Evolutionary conservation across 2,888 invertebrate species (phyloP).

Genomic region (Epinotia demarniana): DNA sequence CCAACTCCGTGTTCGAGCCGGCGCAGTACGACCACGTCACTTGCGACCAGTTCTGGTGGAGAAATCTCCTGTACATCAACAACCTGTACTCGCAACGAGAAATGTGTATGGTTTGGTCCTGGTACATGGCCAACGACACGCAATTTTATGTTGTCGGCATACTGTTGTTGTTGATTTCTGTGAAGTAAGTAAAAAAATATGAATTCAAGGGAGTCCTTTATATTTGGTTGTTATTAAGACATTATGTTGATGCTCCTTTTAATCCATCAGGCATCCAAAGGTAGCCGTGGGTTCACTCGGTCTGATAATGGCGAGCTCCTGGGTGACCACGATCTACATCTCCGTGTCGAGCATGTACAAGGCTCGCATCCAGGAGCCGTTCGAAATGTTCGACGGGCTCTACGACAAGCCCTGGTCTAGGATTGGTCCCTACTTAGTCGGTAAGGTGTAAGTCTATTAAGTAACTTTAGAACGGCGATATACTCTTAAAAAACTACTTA

Average conservation of each 20-base stretch:
- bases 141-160: constrained; percentile 90
- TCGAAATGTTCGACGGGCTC: constrained; percentile 92
- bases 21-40: constrained; percentile 88
- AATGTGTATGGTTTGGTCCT: constrained; percentile 93
- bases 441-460: constrained; percentile 69
- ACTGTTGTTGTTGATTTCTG: constrained; percentile 86
- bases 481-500: constrained; percentile 3
- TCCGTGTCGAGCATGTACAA: constrained; percentile 90
- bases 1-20: constrained; percentile 89
- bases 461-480: no score
- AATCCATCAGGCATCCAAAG: constrained; percentile 84
- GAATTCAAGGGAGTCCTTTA: neutral
- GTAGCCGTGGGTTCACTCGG: constrained; percentile 84
- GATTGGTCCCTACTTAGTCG: constrained; percentile 91
- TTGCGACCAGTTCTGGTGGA: constrained; percentile 93
- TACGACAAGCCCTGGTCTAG: constrained; percentile 94
- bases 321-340: constrained; percentile 90
- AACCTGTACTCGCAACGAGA: constrained; percentile 90
- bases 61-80: constrained; percentile 92
- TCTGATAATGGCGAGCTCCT: constrained; percentile 88
- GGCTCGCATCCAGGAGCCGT: constrained; percentile 91
- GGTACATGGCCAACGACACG: constrained; percentile 93
- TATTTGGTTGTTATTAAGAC: neutral
- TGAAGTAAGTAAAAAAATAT: constrained; percentile 83
- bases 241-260: constrained; percentile 38